Conservation (phyloP, 2,113 vertebrate genomes). For the Varanus komodoensis region DNA sequence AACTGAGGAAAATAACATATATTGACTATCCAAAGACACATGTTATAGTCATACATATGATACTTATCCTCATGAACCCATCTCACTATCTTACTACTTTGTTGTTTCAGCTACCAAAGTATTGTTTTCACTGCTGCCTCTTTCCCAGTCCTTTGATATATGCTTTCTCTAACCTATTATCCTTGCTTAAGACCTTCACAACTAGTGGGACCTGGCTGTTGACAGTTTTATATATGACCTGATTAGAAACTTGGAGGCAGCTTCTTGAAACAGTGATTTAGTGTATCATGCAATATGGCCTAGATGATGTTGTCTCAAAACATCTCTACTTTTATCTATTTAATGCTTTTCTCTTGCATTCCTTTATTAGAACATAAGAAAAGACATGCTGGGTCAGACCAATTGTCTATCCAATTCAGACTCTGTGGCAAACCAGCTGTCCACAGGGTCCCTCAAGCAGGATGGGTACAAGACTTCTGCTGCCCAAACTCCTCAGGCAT, state of each 20-base stretch:
- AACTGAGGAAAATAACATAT: neutral
- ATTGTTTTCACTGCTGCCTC: neutral
- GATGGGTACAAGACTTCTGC: too few relatives aligned
- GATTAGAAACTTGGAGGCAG: constrained; percentile 1
- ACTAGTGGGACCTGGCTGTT: neutral
- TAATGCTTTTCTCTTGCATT: neutral
- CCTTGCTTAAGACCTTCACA: neutral
- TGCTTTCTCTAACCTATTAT: neutral
- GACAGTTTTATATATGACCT: neutral
- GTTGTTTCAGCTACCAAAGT: neutral
- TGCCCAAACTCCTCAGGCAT: too few relatives aligned
- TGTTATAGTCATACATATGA: neutral
- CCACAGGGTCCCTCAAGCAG: too few relatives aligned
- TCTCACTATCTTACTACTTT: neutral
- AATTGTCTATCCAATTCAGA: too few relatives aligned
- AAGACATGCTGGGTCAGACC: too few relatives aligned
- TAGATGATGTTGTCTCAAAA: neutral
- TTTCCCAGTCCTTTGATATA: neutral
- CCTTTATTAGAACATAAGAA: too few relatives aligned
- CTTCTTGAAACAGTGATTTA: neutral
- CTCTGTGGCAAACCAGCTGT: too few relatives aligned
- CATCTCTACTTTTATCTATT: neutral
- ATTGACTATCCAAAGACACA: neutral
- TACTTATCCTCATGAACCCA: neutral
- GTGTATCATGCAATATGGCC: neutral